Base-by-base conservation (phyloP, 2,888 invertebrate species). In the Leptura quadrifasciata region DNA sequence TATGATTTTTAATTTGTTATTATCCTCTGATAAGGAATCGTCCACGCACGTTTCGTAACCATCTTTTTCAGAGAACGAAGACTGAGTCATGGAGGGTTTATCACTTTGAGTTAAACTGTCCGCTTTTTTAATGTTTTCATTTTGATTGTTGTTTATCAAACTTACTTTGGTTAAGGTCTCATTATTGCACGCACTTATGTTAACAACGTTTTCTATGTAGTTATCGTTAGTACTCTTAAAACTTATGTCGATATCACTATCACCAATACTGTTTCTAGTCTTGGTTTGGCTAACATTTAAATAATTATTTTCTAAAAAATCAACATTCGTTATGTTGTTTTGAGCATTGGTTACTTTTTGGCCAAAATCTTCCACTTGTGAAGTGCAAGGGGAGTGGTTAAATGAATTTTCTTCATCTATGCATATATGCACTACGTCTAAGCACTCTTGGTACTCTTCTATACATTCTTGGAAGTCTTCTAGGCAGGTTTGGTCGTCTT, bases 381-480 rank as follows among this genome's bases (percentile, higher is more conserved):
- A 88, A 1, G 83, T 83, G 67, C 84, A 86, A 5, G 87, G 84
- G 4, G 88, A 88, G 76, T 86, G 85, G 74, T 87, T 88, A 80
- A 87, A 91, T 4, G 90, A 87, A 73, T 91, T 91, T 83, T 92
- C 92, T 17, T 92, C 92, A 79, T 93, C 93, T 24, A 92, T 89
- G 81, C 92, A 92, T 84, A 93, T 92, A 82, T 92, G 92, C 15
- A 93, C 91, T 3, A 92, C 92, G 86, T 93, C 92, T 72, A 93
- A 82, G 18, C 92, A 92, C 84, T 93, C 93, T 5, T 92, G 92
- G 81, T 93, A 93, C 83, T 93, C 93, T 85, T 93, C 93, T 58
- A 93, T 90, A 82, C 93, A 93, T 87, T 93, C 93, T 85, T 93
- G 93, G 83, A 92, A 93, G 60, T 93, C 93, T 75, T 93, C 93